These are phyloP conservation scores for Strongylocentrotus purpuratus DNA, from an alignment of 35 echinoderm and acorn worm genomes.

Conservation along the genomic window DNA sequence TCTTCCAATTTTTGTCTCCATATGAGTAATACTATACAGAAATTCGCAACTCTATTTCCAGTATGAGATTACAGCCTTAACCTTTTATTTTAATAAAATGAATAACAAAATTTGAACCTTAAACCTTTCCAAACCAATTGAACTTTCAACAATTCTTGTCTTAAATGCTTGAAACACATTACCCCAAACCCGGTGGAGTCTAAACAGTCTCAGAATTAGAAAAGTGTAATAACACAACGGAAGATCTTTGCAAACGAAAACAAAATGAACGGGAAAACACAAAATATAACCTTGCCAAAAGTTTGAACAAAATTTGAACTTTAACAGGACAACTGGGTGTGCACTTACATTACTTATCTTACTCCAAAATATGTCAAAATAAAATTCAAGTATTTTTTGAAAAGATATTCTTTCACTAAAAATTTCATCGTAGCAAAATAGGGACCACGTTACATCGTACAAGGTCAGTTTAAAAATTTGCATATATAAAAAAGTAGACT, in stretches of 20 bases:
- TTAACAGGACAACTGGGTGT: not conserved
- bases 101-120: not conserved
- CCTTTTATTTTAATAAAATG: not conserved
- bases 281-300: not conserved
- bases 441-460: not conserved
- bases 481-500: not conserved
- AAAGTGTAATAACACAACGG: not conserved
- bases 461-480: not conserved
- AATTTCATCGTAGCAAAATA: conserved; percentile 42
- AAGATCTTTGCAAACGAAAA: not conserved
- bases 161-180: not conserved
- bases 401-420: conserved; percentile 34
- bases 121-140: not conserved
- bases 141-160: not conserved
- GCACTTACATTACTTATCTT: not conserved
- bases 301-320: not conserved
- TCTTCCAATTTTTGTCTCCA: too few relatives aligned
- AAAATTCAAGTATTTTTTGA: conserved; percentile 20
- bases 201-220: not conserved
- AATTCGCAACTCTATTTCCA: too few relatives aligned
- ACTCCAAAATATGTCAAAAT: not conserved
- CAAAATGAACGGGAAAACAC: not conserved
- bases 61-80: not conserved
- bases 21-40: too few relatives aligned
- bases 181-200: not conserved